Percentiles rank a stretch among this genome's conserved stretches.
Conservation (phyloP, 1,140 invertebrate species). For the Myzus persicae region DNA sequence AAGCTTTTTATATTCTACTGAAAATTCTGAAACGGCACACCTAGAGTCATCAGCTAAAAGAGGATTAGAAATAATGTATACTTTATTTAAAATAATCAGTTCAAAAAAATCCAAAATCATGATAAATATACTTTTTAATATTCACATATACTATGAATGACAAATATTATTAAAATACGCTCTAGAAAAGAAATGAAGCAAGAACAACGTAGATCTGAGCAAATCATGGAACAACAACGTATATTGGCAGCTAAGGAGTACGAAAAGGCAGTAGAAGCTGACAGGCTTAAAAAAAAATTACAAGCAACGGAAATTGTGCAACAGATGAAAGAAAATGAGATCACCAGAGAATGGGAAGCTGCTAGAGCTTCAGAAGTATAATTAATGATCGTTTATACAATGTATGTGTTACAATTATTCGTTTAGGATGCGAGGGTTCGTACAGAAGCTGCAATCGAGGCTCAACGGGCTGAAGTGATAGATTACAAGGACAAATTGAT, state of each 20-base stretch:
- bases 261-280: not conserved
- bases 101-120: not conserved
- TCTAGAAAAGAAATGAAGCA: conserved; percentile 66
- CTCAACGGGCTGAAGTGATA: conserved; percentile 68
- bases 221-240: conserved; percentile 70
- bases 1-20: too few relatives aligned
- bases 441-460: conserved; percentile 66
- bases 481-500: conserved; percentile 65
- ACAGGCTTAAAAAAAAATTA: conserved; percentile 64
- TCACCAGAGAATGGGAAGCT: conserved; percentile 63
- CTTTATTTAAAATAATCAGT: not conserved
- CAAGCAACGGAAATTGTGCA: conserved; percentile 65
- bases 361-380: conserved; percentile 60
- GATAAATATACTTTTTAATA: too few relatives aligned
- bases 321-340: conserved; percentile 64
- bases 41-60: not conserved
- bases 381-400: not conserved
- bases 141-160: not conserved
- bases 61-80: not conserved
- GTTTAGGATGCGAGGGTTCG: conserved; percentile 18
- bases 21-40: too few relatives aligned
- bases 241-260: not conserved
- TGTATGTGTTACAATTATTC: not conserved
- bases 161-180: not conserved
- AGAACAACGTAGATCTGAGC: conserved; percentile 70